Evolutionary conservation across 2,797 vertebrate species (phyloP).

Genomic region (Myotis pilosus): DNA sequence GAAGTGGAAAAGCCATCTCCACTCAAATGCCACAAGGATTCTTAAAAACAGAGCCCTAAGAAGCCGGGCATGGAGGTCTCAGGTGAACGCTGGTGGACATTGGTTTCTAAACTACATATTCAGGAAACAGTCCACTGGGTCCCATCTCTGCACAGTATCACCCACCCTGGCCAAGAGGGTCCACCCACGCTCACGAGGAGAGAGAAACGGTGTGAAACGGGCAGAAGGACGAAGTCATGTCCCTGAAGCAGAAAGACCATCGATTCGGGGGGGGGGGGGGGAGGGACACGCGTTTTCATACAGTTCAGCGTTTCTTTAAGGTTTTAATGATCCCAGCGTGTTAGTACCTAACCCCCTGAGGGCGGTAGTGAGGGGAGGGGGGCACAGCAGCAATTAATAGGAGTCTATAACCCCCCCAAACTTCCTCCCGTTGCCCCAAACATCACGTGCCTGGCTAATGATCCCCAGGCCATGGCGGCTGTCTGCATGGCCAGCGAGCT

Average conservation of each 20-base stretch:
- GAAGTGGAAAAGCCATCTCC: neutral
- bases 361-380: too few species aligned
- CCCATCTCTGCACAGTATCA: neutral
- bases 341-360: neutral
- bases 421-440: neutral
- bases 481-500: neutral
- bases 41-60: neutral
- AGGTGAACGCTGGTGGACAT: too few species aligned
- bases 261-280: neutral
- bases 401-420: neutral
- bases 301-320: neutral
- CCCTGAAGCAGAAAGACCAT: neutral
- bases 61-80: neutral
- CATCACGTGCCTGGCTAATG: slow-evolving; percentile 8
- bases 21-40: neutral
- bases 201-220: neutral
- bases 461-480: neutral
- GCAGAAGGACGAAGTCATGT: neutral
- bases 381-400: neutral
- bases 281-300: neutral
- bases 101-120: neutral
- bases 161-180: neutral
- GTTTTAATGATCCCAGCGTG: neutral
- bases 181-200: neutral
- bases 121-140: neutral